Evolutionary conservation across 2,888 invertebrate genomes (phyloP), one percentile per base, ranked within the genome.

Genomic region (Zaprionus bogoriensis): DNA sequence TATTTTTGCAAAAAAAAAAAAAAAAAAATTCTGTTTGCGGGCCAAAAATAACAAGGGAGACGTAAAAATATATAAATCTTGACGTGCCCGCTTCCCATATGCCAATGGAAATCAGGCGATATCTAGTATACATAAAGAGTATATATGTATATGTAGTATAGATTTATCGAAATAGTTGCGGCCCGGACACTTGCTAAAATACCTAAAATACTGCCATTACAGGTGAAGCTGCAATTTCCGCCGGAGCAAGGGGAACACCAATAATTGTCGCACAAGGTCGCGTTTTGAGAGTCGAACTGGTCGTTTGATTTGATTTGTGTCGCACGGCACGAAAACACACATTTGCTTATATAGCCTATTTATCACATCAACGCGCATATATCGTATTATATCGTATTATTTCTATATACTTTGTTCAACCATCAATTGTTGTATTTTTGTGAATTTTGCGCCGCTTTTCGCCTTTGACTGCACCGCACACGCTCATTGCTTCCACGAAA

Each of bases 401-500:
- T 46, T 66, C 12, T 27, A 27, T 53, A 57, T 62, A 58, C 44
- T 57, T 65, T 78, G 54, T 42, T 79, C 66, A 76, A 73, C 60
- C 64, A 67, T 63, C 61, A 74, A 63, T 76, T 82, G 73, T 67
- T 61, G 63, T 62, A 71, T 66, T 17, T 17, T 9, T 36, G 32
- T 23, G 84, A 83, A 65, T 83, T 55, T 57, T 71, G 60, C 48
- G 83, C 65, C 80, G 77, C 52, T 68, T 79, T 64, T 69, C 66
- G 60, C 63, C 50, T 65, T 62, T 62, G 70, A 47, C 50, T 87
- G 70, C 79, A 85, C 86, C 83, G 80, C 72, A 74, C 82, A 76
- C 82, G 87, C 69, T 87, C 82, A 83, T 83, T 74, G 82, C 82
- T 78, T 74, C 65, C 74, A 72, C 74, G 63, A 77, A 76, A 83